phyloP scores from a whole-genome alignment of 1,140 invertebrate species.

The Drosophila arawakana region DNA sequence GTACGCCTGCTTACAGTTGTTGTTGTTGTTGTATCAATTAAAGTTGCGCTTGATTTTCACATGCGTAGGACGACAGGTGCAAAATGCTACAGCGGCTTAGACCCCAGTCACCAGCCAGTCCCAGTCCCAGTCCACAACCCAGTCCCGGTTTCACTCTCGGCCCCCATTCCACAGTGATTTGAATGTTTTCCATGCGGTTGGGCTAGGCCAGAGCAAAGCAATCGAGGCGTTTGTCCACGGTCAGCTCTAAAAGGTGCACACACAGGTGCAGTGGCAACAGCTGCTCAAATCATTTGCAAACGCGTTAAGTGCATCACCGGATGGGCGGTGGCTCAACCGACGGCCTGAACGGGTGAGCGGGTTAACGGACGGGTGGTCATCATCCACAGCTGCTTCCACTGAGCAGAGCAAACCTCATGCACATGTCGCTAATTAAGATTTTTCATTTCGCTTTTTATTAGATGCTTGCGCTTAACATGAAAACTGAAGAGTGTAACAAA shows the following conservation, averaged over 20 bases:
- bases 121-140: conserved; percentile 10
- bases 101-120: conserved; percentile 21
- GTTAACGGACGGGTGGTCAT: conserved; percentile 39
- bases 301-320: conserved; percentile 59
- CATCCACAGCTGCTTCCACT: conserved; percentile 19
- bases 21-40: conserved; percentile 77
- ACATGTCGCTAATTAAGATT: conserved; percentile 51
- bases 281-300: conserved; percentile 60
- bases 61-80: conserved; percentile 80
- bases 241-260: not conserved
- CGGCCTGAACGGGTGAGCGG: not conserved
- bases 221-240: conserved; percentile 11
- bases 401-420: conserved; percentile 5
- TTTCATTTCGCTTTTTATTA: conserved; percentile 47
- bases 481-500: conserved; percentile 25
- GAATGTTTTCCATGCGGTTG: conserved; percentile 70
- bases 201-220: conserved; percentile 31
- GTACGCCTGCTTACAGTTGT: conserved; percentile 33
- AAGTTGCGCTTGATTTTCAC: conserved; percentile 80
- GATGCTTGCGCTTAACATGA: conserved; percentile 2
- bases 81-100: conserved; percentile 75
- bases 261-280: conserved; percentile 59
- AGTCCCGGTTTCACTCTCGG: conserved; percentile 14
- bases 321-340: conserved; percentile 46
- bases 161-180: conserved; percentile 60